Percentiles rank a stretch among this genome's conserved stretches.
Conservation (phyloP, 2,888 invertebrate genomes). For the Ornithoptera alexandrae region DNA sequence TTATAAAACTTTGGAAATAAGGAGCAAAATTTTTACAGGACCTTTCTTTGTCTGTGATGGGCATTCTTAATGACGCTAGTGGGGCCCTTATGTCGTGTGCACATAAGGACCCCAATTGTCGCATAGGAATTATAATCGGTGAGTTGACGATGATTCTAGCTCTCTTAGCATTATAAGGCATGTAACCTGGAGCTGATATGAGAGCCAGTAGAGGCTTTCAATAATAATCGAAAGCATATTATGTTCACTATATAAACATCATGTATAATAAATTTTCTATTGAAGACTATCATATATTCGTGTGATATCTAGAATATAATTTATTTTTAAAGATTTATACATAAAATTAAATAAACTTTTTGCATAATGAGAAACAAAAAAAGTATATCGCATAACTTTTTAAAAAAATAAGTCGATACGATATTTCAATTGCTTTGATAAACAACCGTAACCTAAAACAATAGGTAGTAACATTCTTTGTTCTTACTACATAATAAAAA, state of each 20-base stretch:
- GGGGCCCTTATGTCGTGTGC: slow-evolving; percentile 97
- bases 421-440: too few relatives aligned
- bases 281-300: neutral
- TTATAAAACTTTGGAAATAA: slow-evolving; percentile 35
- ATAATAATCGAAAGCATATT: slow-evolving; percentile 18
- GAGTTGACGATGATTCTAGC: slow-evolving; percentile 78
- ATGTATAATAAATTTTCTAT: neutral
- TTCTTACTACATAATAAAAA: too few relatives aligned
- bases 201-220: slow-evolving; percentile 69
- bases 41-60: slow-evolving; percentile 90
- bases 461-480: too few relatives aligned
- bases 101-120: slow-evolving; percentile 87
- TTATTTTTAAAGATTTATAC: too few relatives aligned
- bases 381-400: too few relatives aligned
- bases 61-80: slow-evolving; percentile 95
- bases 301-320: too few relatives aligned
- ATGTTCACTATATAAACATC: slow-evolving; percentile 8
- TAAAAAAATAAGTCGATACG: too few relatives aligned
- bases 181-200: slow-evolving; percentile 54
- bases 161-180: slow-evolving; percentile 64
- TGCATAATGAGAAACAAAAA: too few relatives aligned
- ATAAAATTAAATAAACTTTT: too few relatives aligned
- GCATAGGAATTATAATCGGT: slow-evolving; percentile 91
- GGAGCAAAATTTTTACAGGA: slow-evolving; percentile 80
- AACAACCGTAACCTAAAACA: too few relatives aligned